These are phyloP conservation scores for Heliocidaris tuberculata DNA, from an alignment of 35 echinoderm and acorn worm genomes.

Conservation along the genomic window DNA sequence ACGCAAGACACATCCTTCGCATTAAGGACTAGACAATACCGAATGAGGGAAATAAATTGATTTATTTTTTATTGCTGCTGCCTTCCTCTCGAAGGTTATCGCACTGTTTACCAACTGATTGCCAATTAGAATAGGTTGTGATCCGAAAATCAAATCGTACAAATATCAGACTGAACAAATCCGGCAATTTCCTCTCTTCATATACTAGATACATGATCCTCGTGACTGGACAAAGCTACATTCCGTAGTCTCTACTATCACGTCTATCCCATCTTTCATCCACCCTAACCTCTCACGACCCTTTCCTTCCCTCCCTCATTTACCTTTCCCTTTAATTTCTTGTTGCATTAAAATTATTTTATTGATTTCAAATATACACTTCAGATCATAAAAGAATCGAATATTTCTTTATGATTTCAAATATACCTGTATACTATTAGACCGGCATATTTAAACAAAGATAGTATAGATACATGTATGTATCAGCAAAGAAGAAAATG, in stretches of 20 bases:
- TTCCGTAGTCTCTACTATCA: not conserved
- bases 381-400: no score
- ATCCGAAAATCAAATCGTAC: not conserved
- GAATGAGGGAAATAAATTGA: not conserved
- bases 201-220: not conserved
- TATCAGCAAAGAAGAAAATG: no score
- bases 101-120: not conserved
- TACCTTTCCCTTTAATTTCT: no score
- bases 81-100: not conserved
- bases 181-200: not conserved
- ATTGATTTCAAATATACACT: no score
- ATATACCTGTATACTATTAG: no score
- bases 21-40: not conserved
- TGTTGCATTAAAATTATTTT: no score
- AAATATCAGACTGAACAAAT: not conserved
- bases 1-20: not conserved
- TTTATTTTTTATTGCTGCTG: not conserved
- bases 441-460: no score
- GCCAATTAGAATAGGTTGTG: not conserved
- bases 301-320: not conserved
- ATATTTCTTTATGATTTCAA: no score
- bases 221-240: not conserved
- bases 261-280: not conserved
- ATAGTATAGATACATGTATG: no score
- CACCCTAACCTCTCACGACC: not conserved